A percentile compares a stretch with the other conserved stretches of the same genome.
Conservation (phyloP, 2,797 vertebrate species). For the Sphenopsis melanotis region DNA sequence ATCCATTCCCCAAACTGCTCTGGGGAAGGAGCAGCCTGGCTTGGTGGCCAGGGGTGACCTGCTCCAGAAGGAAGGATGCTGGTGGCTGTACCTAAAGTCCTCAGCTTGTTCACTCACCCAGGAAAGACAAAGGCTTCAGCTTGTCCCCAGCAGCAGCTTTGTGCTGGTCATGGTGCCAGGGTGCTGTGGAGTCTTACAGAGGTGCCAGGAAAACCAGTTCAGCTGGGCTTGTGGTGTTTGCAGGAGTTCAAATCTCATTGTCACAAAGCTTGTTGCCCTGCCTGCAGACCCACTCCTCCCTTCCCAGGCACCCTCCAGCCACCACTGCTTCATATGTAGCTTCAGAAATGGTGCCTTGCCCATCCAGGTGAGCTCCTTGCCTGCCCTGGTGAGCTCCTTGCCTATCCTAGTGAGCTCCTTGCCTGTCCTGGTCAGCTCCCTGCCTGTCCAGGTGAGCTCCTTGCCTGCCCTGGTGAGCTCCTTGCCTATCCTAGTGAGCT, state of each 20-base stretch:
- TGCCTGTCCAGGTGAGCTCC: neutral
- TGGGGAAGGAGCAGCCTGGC: neutral
- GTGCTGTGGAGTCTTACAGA: neutral
- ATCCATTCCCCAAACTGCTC: neutral
- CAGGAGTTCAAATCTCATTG: neutral
- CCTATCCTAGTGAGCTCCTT: neutral
- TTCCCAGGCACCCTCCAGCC: neutral
- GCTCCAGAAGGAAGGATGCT: neutral
- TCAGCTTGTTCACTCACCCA: neutral
- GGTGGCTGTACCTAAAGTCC: neutral
- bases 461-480: neutral
- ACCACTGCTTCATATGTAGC: fast-evolving
- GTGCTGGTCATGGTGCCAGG: neutral
- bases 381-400: neutral
- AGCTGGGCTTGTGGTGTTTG: neutral
- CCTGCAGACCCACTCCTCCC: neutral
- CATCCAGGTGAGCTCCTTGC: neutral
- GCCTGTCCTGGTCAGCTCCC: neutral
- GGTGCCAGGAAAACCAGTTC: neutral
- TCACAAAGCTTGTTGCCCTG: neutral
- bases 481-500: neutral
- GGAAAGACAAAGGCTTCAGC: neutral
- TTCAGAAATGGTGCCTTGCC: neutral
- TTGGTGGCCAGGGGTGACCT: neutral
- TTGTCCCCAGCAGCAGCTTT: neutral